Evolutionary conservation across 2,797 vertebrate genomes (phyloP).

Genomic region (Chromis chromis): DNA sequence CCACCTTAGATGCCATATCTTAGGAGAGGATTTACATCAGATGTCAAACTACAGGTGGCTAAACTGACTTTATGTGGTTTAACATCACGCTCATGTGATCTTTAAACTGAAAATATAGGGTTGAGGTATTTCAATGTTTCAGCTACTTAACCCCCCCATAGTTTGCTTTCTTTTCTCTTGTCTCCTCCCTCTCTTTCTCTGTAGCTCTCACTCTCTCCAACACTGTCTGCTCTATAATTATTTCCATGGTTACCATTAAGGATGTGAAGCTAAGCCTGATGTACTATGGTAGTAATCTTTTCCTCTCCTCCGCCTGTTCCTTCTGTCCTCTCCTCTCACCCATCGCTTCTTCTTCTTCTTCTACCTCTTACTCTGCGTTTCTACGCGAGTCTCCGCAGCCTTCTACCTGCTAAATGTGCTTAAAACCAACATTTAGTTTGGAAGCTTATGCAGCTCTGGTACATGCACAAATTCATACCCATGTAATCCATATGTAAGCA

Average conservation of each 20-base stretch:
- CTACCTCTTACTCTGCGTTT: constrained; percentile 7
- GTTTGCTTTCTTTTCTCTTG: constrained; percentile 37
- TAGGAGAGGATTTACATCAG: background rate
- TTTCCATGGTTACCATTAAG: constrained; percentile 89
- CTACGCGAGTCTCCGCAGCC: constrained; percentile 25
- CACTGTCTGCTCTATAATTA: constrained; percentile 86
- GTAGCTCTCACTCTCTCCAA: constrained; percentile 54
- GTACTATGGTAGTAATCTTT: constrained; percentile 81
- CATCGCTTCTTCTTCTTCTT: constrained; percentile 36
- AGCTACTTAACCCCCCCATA: constrained; percentile 56
- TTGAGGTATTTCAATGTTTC: constrained; percentile 56
- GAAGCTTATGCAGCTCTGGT: constrained; percentile 22
- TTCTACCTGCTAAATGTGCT: constrained; percentile 37
- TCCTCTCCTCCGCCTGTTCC: constrained; percentile 64
- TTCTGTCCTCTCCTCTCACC: constrained; percentile 59
- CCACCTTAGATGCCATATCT: too few relatives aligned
- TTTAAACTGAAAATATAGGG: constrained; percentile 13
- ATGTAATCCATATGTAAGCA: constrained; percentile 47
- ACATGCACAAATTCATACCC: constrained; percentile 5
- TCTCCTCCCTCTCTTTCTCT: constrained; percentile 33
- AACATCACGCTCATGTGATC: background rate
- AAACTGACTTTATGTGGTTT: constrained; percentile 21
- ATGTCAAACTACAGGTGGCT: background rate
- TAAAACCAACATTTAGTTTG: constrained; percentile 48
- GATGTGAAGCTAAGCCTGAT: constrained; percentile 83